Conservation (phyloP, 1,140 invertebrate genomes). For the Lanistes nyassanus region DNA sequence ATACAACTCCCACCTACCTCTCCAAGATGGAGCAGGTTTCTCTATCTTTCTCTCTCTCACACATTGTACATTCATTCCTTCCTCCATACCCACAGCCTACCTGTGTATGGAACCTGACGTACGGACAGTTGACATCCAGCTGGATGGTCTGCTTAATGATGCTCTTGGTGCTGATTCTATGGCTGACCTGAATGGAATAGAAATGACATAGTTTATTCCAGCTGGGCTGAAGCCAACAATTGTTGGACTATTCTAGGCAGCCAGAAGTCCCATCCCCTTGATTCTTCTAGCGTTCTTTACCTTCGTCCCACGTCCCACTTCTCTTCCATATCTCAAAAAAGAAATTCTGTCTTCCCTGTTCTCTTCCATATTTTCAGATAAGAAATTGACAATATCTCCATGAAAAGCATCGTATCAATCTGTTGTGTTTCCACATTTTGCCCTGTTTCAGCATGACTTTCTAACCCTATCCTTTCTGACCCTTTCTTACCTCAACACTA, state of each 20-base stretch:
- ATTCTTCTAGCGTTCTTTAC: too few relatives aligned
- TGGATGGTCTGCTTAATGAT: constrained; percentile 64
- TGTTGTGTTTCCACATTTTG: background rate
- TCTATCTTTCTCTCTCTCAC: too few relatives aligned
- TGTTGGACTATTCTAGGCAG: too few relatives aligned
- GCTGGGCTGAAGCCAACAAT: background rate
- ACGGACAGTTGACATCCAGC: constrained; percentile 68
- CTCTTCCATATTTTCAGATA: background rate
- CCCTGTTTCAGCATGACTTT: background rate
- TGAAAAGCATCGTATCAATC: background rate
- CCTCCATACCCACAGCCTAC: too few relatives aligned
- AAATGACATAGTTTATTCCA: background rate
- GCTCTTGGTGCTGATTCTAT: constrained; percentile 65
- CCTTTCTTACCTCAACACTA: constrained; percentile 56
- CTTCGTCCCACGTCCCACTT: background rate
- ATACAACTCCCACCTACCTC: too few relatives aligned
- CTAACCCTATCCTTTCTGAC: too few relatives aligned
- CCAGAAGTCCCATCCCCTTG: too few relatives aligned
- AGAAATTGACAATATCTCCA: background rate
- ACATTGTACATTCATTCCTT: too few relatives aligned
- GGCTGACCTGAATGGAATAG: constrained; percentile 43
- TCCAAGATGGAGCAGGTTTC: too few relatives aligned
- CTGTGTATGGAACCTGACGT: constrained; percentile 67
- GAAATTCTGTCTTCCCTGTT: too few relatives aligned
- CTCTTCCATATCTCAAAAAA: background rate